phyloP scores from a whole-genome alignment of 2,888 invertebrate species.

The Drosophila borborema region DNA sequence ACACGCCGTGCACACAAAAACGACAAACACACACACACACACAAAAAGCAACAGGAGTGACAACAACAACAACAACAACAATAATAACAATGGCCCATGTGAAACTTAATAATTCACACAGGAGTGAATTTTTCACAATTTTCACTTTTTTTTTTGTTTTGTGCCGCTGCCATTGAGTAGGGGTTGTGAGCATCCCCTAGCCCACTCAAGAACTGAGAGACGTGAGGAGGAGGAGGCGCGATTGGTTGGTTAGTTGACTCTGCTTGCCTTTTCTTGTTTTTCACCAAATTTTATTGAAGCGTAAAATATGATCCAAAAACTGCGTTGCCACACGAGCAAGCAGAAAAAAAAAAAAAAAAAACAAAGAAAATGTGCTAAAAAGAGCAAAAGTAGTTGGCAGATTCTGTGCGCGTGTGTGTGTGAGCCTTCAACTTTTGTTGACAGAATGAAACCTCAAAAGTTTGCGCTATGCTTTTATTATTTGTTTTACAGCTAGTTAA shows the following conservation, averaged over 20 bases:
- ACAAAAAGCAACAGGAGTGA: conserved; percentile 44
- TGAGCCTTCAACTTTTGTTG: conserved; percentile 69
- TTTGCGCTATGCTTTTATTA: conserved; percentile 73
- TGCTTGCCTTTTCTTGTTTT: conserved; percentile 15
- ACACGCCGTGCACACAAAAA: conserved; percentile 17
- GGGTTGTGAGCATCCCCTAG: not conserved
- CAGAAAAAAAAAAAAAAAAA: not conserved
- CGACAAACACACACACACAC: conserved; percentile 20
- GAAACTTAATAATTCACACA: conserved; percentile 80
- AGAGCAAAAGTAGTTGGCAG: conserved; percentile 10
- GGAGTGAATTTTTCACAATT: conserved; percentile 78
- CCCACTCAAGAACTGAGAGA: no score
- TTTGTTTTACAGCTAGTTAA: conserved; percentile 79
- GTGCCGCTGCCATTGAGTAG: conserved; percentile 22
- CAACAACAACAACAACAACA: conserved; percentile 16
- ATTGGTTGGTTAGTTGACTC: conserved; percentile 50
- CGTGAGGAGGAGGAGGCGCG: not conserved
- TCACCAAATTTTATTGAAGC: conserved; percentile 73
- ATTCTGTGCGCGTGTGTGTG: conserved; percentile 24
- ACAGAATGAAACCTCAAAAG: conserved; percentile 77
- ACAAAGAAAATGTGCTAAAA: not conserved
- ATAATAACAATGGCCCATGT: conserved; percentile 56
- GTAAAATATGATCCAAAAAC: conserved; percentile 71
- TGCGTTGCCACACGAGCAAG: not conserved
- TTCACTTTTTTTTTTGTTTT: conserved; percentile 49